A percentile compares a stretch with the other conserved stretches of the same genome.
These are phyloP conservation scores for Matsumyia berberina DNA, from an alignment of 2,888 invertebrate genomes.

Conservation along the genomic window DNA sequence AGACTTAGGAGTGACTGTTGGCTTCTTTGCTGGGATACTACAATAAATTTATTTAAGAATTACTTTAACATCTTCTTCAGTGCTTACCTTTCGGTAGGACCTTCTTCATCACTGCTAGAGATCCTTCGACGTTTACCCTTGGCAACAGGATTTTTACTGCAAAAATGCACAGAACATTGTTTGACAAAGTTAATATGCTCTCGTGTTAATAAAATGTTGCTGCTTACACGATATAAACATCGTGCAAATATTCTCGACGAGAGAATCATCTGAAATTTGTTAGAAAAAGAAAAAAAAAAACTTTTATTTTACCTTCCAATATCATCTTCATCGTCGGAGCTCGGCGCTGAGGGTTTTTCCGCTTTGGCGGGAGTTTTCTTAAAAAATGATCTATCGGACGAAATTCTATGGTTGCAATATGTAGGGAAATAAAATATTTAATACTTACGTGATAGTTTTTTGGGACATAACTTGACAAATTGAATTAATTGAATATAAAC, in stretches of 20 bases:
- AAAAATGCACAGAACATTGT: constrained; percentile 69
- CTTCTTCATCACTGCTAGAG: constrained; percentile 82
- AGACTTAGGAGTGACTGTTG: constrained; percentile 20
- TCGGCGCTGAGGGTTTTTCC: constrained; percentile 56
- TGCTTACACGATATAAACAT: constrained; percentile 36
- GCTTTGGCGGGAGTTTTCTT: constrained; percentile 79
- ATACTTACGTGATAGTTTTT: constrained; percentile 82
- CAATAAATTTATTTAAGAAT: not conserved
- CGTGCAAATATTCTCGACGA: constrained; percentile 50
- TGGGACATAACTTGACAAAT: constrained; percentile 79
- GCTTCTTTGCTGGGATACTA: constrained; percentile 65
- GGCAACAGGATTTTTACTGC: constrained; percentile 52
- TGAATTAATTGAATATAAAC: constrained; percentile 30
- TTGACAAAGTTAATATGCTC: constrained; percentile 34
- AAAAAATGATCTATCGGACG: constrained; percentile 83
- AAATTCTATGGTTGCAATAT: constrained; percentile 12
- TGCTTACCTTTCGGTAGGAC: constrained; percentile 72
- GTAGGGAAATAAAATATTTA: not conserved
- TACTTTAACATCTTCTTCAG: not conserved
- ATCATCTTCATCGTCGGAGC: constrained; percentile 73
- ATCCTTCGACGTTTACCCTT: constrained; percentile 77
- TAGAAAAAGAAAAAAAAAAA: constrained; percentile 56
- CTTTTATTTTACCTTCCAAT: constrained; percentile 74
- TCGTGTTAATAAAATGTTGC: constrained; percentile 12
- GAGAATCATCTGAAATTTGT: constrained; percentile 68